Evolutionary conservation across 2,888 invertebrate species (phyloP), one percentile per base, ranked within the genome.

Genomic region (Patella depressa): DNA sequence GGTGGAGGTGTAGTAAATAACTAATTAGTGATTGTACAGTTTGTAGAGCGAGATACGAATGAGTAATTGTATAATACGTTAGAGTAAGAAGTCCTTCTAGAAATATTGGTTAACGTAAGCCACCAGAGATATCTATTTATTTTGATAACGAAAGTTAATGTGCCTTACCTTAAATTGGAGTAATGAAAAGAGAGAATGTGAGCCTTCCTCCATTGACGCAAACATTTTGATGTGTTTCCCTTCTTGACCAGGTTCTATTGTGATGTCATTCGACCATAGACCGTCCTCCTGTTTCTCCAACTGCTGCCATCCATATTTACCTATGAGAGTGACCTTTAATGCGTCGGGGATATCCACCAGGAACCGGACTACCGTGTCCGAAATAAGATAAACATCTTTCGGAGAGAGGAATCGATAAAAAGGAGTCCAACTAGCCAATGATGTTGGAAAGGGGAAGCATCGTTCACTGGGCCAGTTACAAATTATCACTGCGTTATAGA

Each of bases 401-500:
- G 77, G 77, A 3, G 45, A 69, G 45, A 57, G n/a, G 57, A 74
- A 53, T 45, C 65, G 17, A 24, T 69, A 74, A 19, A 53, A 59
- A n/a, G 59, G 59, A 3, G 65, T 45, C 74, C 74, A 74, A 53
- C 53, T 65, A 2, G 34, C 53, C 17, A 74, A 69, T 24, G 69
- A 65, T 69, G 24, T 69, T 4, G 74, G 45, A 65, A 65, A 74
- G 15, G 59, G 65, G 17, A 69, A 74, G 53, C 69, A 74, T 24
- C 53, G 45, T 45, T 45, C 54, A 45, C 24, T 34, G 19, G 76
- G 72, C 76, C 76, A 76, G 71, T 76, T 70, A 57, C 76, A 76
- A 59, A 57, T 24, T 19, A 76, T 45, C 12, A 76, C 34, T 15
- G 59, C 53, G 53, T 76, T 76, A 53, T 76, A 55, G n/a, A 76